A percentile compares a stretch with the other conserved stretches of the same genome.
Evolutionary conservation across 2,888 invertebrate genomes (phyloP).

Genomic region (Stramonita haemastoma): DNA sequence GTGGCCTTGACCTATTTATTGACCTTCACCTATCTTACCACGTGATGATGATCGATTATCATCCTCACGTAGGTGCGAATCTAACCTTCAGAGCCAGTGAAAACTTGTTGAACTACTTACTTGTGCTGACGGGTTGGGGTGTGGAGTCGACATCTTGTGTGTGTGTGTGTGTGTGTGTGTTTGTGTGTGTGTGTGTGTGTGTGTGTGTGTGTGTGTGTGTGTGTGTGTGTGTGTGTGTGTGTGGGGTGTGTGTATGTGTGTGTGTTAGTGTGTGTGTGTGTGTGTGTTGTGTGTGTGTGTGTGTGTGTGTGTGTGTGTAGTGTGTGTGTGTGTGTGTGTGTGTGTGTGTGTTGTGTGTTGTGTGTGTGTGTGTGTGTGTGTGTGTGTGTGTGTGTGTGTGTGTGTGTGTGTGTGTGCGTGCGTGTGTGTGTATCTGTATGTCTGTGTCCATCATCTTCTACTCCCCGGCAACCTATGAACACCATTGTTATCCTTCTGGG

Average conservation of each 20-base stretch:
- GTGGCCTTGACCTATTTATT: constrained; percentile 41
- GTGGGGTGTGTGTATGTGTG: neutral
- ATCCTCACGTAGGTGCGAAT: neutral
- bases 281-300: neutral
- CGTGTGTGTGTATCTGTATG: too few relatives aligned
- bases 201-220: neutral
- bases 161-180: neutral
- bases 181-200: neutral
- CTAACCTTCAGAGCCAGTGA: neutral
- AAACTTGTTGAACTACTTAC: neutral
- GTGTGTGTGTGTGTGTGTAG: neutral
- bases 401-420: neutral
- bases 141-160: neutral
- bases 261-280: neutral
- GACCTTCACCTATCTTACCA: constrained; percentile 34
- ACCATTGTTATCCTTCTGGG: too few relatives aligned
- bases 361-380: neutral
- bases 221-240: neutral
- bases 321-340: neutral
- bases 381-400: neutral
- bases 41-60: constrained; percentile 42
- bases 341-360: neutral
- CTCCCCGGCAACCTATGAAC: too few relatives aligned
- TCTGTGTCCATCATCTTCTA: too few relatives aligned
- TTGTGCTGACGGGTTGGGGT: neutral